Evolutionary conservation across 2,888 invertebrate genomes (phyloP).

Genomic region (Coelinius sp.): DNA sequence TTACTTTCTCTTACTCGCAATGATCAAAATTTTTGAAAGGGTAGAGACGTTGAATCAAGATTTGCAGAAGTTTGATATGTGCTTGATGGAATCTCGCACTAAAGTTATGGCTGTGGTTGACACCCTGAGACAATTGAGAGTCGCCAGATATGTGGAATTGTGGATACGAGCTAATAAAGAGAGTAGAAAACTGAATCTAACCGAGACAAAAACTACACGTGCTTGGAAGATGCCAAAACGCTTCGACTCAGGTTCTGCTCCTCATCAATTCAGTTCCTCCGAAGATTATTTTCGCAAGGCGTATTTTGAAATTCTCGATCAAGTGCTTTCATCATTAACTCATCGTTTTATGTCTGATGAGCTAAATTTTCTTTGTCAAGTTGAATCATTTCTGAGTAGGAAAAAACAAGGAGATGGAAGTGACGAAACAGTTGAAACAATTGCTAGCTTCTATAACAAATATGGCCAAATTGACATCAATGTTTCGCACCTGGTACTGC

Average conservation of each 20-base stretch:
- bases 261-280: conserved; percentile 28
- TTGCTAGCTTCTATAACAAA: conserved; percentile 32
- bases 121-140: not conserved
- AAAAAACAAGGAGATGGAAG: not conserved
- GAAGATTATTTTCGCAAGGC: conserved; percentile 39
- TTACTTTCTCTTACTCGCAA: conserved; percentile 33
- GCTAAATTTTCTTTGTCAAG: conserved; percentile 34
- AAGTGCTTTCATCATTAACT: conserved; percentile 35
- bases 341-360: conserved; percentile 36
- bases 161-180: not conserved
- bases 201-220: conserved; percentile 33
- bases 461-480: conserved; percentile 29
- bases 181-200: not conserved
- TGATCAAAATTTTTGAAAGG: conserved; percentile 45
- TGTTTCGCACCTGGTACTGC: conserved; percentile 21
- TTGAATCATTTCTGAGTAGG: conserved; percentile 36
- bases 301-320: conserved; percentile 40
- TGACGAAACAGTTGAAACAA: conserved; percentile 1
- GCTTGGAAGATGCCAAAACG: conserved; percentile 23
- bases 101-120: not conserved
- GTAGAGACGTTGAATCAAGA: conserved; percentile 42
- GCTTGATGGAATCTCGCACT: not conserved
- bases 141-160: not conserved
- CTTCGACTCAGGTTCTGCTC: conserved; percentile 19
- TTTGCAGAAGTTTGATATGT: not conserved